Percentiles rank a stretch among this genome's conserved stretches.
phyloP scores from a whole-genome alignment of 2,888 invertebrate species.

The Liposcelis brunnea region DNA sequence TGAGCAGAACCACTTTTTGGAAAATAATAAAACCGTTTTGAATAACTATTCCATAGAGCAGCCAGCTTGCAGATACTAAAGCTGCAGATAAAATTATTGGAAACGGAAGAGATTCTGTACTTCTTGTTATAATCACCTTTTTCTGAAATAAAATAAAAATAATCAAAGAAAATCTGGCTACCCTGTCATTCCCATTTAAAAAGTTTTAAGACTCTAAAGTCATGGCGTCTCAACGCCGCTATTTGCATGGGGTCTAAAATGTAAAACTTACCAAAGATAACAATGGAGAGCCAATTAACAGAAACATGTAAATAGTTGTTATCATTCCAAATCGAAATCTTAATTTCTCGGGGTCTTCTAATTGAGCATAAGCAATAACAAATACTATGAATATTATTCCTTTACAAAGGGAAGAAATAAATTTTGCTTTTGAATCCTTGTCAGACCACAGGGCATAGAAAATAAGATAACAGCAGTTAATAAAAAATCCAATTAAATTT shows the following conservation, averaged over 20 bases:
- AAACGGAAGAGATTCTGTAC: constrained; percentile 74
- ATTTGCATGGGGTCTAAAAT: too few species aligned
- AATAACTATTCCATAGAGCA: constrained; percentile 61
- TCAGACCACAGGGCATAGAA: constrained; percentile 37
- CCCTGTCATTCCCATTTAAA: neutral
- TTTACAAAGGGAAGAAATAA: too few species aligned
- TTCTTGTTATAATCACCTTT: constrained; percentile 59
- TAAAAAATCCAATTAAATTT: too few species aligned
- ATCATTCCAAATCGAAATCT: constrained; percentile 54
- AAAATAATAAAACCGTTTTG: constrained; percentile 46
- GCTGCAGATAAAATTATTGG: constrained; percentile 71
- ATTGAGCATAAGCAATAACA: constrained; percentile 44
- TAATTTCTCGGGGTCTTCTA: constrained; percentile 44
- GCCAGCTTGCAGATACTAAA: constrained; percentile 60
- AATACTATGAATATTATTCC: constrained; percentile 37
- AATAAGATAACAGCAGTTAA: too few species aligned
- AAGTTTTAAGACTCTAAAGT: constrained; percentile 8
- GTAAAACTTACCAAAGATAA: constrained; percentile 41
- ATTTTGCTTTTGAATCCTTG: too few species aligned
- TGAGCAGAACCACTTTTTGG: constrained; percentile 50
- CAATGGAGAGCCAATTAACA: constrained; percentile 51
- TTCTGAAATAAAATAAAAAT: constrained; percentile 33
- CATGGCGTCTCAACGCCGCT: too few species aligned
- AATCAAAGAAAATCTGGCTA: constrained; percentile 20
- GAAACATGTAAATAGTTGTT: constrained; percentile 46